These are phyloP conservation scores for Mycetomoellerius zeteki DNA, from an alignment of 1,140 invertebrate genomes.

Conservation along the genomic window DNA sequence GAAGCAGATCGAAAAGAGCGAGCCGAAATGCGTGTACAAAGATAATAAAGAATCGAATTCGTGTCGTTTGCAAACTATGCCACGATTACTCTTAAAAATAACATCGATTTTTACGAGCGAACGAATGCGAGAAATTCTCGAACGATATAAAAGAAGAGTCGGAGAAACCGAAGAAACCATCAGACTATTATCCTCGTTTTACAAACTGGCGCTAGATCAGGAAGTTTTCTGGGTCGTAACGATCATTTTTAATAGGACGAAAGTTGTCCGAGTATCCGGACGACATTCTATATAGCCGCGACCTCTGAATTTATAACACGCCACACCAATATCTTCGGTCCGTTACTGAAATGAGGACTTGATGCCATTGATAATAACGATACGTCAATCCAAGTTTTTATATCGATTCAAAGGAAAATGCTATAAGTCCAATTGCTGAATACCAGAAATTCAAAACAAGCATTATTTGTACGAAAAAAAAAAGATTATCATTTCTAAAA, in stretches of 20 bases:
- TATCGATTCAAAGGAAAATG: not conserved
- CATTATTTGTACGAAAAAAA: not conserved
- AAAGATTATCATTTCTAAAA: not conserved
- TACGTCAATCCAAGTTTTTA: not conserved
- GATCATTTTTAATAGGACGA: constrained; percentile 49
- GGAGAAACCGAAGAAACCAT: not conserved
- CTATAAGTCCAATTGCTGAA: no score
- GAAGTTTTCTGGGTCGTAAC: not conserved
- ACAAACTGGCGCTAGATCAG: not conserved
- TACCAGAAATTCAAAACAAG: not conserved
- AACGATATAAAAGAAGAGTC: not conserved
- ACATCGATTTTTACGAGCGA: constrained; percentile 1
- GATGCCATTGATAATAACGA: not conserved
- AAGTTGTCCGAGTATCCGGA: not conserved
- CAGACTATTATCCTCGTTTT: constrained; percentile 53
- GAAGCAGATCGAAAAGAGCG: not conserved
- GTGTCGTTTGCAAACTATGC: constrained; percentile 7
- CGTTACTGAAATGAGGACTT: constrained; percentile 14
- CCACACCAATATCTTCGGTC: not conserved
- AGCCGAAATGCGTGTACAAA: not conserved
- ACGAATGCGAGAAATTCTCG: not conserved
- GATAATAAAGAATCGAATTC: constrained; percentile 1
- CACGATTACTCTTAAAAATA: constrained; percentile 10
- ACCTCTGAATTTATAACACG: constrained; percentile 26
- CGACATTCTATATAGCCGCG: not conserved